phyloP scores from a whole-genome alignment of 2,797 vertebrate genomes.

The Hoplostethus atlanticus region DNA sequence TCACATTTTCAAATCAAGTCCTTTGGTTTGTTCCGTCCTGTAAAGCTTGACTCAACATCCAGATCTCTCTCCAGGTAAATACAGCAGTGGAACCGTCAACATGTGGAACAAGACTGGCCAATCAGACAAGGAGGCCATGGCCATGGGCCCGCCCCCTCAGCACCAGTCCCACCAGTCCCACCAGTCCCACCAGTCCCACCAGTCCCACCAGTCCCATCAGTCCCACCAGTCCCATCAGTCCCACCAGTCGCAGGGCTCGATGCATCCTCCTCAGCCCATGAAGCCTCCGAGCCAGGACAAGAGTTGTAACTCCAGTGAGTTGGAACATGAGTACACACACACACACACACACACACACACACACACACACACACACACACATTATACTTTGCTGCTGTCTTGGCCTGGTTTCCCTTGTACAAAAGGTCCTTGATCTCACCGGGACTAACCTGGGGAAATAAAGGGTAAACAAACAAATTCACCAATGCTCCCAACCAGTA shows the following conservation, averaged over 20 bases:
- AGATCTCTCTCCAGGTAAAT: constrained; percentile 82
- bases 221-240: too few relatives aligned
- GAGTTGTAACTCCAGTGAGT: constrained; percentile 60
- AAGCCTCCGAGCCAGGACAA: constrained; percentile 72
- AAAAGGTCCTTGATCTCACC: too few relatives aligned
- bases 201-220: too few relatives aligned
- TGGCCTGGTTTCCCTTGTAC: too few relatives aligned
- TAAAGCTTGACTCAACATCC: not conserved
- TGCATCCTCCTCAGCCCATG: constrained; percentile 70
- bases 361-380: not conserved
- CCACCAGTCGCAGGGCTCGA: constrained; percentile 46
- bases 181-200: too few relatives aligned
- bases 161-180: constrained; percentile 56
- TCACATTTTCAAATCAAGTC: too few relatives aligned
- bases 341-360: not conserved
- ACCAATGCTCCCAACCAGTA: too few relatives aligned
- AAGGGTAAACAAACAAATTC: too few relatives aligned
- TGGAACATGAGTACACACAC: constrained; percentile 62
- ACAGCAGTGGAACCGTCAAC: constrained; percentile 91
- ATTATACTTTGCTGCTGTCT: not conserved
- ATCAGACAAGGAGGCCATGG: constrained; percentile 87
- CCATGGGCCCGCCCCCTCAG: constrained; percentile 76
- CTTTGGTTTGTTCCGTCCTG: too few relatives aligned
- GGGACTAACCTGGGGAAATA: too few relatives aligned
- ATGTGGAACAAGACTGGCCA: constrained; percentile 94